Base-by-base conservation (phyloP, 2,113 vertebrate genomes). In the Dryoscopus gambensis region DNA sequence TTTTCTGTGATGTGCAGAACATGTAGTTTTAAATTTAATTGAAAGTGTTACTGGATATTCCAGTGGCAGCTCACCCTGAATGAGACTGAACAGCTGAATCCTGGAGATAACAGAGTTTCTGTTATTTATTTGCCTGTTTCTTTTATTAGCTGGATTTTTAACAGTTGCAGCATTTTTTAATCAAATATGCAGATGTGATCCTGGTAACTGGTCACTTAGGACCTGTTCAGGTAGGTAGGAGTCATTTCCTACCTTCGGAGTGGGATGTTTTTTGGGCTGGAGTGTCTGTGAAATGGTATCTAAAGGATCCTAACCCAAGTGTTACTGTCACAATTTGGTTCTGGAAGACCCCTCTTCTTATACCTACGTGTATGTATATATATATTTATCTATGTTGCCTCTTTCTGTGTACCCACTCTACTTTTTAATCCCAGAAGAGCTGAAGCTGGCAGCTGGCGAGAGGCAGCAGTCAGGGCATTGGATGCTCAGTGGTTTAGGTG, bases 361-460 rank as follows among this genome's bases (percentile, higher is more conserved):
- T 11, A 14, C 17, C 11, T 6, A 15, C 4, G 0, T 42, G 40
- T 57, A 3, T 35, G 4, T 75, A 9, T 40, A 10, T 23, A 7
- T 39, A 7, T 49, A 22, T 40, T 21, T 13, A 10, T 31, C 2
- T 24, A 2, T 33, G 14, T 40, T 57, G 35, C 31, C 17, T 62
- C 24, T 89, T 74, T 27, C 56, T 68, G 9, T 35, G 27, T 53
- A 25, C 14, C 55, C 42, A 19, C 27, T 14, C 27, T 22, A 0
- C 7, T 27, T 70, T 55, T 50, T 8, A 35, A 4, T 22, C 18
- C 6, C 30, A 28, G 31, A 10, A 42, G 35, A 63, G 67, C 31
- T 63, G 4, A 33, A 25, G 75, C 78, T 63, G 63, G 47, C 67
- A 80, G 82, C 60, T 55, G 65, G 30, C 0, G 3, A 3, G 19